A percentile compares a stretch with the other conserved stretches of the same genome.
phyloP scores from a whole-genome alignment of 35 echinoderm and acorn worm genomes.

The Apostichopus californicus region DNA sequence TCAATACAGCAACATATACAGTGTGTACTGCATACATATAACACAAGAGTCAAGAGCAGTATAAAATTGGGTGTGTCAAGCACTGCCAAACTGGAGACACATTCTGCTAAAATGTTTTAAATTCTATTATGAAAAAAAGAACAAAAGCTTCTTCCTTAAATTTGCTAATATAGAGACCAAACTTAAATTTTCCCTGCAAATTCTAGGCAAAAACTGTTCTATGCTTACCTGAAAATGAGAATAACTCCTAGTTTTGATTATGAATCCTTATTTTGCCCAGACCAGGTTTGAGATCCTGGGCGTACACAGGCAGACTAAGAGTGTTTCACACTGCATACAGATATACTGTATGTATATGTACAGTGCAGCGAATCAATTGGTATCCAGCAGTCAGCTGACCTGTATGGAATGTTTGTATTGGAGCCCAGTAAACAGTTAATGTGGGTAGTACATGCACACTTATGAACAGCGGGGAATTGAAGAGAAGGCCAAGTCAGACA shows the following conservation, averaged over 20 bases:
- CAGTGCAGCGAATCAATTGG: background rate
- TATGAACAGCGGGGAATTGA: no score
- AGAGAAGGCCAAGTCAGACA: no score
- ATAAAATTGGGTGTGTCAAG: conserved; percentile 1
- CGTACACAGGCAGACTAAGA: background rate
- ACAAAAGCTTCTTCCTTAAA: no score
- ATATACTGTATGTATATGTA: background rate
- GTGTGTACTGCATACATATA: background rate
- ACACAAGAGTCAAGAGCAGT: background rate
- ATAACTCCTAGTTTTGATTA: background rate
- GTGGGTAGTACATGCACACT: background rate
- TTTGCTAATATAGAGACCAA: no score
- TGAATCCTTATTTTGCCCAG: conserved; percentile 3
- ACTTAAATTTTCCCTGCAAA: background rate
- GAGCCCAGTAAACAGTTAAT: background rate
- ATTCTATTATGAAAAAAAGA: background rate
- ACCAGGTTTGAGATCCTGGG: conserved; percentile 12
- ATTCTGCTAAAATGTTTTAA: background rate
- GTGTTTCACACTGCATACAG: background rate
- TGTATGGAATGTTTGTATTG: conserved; percentile 26
- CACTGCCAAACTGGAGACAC: background rate
- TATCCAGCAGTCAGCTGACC: conserved; percentile 12
- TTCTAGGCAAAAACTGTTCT: background rate
- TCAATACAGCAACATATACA: background rate
- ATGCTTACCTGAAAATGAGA: conserved; percentile 8